Evolutionary conservation across 2,888 invertebrate genomes (phyloP), one percentile per base, ranked within the genome.

Genomic region (Adelphocoris suturalis): DNA sequence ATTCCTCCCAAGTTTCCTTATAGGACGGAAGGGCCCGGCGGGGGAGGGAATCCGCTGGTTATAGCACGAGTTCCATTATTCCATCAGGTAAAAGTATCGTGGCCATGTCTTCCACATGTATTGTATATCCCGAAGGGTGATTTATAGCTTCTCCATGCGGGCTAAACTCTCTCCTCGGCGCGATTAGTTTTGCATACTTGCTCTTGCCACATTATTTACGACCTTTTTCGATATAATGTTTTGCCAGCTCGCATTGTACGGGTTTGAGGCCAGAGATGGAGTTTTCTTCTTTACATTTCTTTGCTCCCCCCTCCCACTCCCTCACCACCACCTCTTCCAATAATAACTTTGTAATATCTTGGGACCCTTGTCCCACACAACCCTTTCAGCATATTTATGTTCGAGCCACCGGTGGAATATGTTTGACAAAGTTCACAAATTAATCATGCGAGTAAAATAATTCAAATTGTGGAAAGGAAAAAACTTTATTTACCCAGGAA

Each of bases 1-100:
- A 86, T 75, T 86, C 48, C 86, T 75, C 27, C 86, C 37, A 75
- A 86, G 86, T 86, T 86, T 86, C 47, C 47, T 37, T 75, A 28
- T 14, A 75, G 46, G 47, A 37, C 23, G 47, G 48, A 16, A 75
- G 75, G 9, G 37, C 37, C 37, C 37, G 47, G 48, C 9, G 82
- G 82, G 19, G 82, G 16, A 23, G 23, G 23, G 23, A 13, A 23
- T 68, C 27, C 27, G n/a, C 19, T 68, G 68, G 68, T 68, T 68
- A 68, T 68, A 68, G 23, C 52, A n/a, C 47, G 82, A 52, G 46
- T 82, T 82, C 82, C 82, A 82, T 82, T 82, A 82, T 52, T 52
- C 82, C 82, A 52, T 82, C 68, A 82, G 82, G 52, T 52, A 46
- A 23, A 82, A 48, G 82, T 82, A 82, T 82, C 82, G 82, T 46